phyloP scores from a whole-genome alignment of 1,140 invertebrate species.

The Achatina immaculata region DNA sequence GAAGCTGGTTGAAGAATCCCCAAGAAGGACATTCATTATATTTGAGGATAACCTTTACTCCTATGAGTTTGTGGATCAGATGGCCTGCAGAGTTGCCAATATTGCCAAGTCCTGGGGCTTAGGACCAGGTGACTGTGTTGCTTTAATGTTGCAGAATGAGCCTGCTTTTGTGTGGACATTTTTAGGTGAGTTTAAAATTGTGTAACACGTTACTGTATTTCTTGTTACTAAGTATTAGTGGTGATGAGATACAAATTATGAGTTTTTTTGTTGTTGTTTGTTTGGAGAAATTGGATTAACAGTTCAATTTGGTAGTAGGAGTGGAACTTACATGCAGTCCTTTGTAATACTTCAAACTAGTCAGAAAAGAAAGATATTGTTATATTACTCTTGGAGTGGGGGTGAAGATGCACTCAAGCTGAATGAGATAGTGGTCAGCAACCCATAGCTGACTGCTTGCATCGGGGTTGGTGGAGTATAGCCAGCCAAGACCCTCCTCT shows the following conservation, averaged over 20 bases:
- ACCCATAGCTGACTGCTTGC: no score
- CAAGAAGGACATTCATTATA: slow-evolving; percentile 51
- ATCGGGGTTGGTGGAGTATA: no score
- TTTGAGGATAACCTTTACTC: slow-evolving; percentile 57
- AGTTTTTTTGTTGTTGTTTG: not conserved
- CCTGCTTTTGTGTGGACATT: slow-evolving; percentile 63
- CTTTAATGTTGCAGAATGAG: slow-evolving; percentile 57
- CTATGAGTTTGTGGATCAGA: slow-evolving; percentile 55
- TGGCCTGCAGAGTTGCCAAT: slow-evolving; percentile 59
- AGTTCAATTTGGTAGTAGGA: no score
- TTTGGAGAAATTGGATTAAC: not conserved
- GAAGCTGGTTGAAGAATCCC: slow-evolving; percentile 44
- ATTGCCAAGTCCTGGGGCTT: slow-evolving; percentile 49
- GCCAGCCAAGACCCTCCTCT: no score
- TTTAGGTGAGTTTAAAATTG: slow-evolving; percentile 51
- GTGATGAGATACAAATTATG: not conserved
- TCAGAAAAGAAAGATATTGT: no score
- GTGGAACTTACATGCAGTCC: no score
- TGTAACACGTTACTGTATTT: not conserved
- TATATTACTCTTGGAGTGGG: no score
- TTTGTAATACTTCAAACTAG: no score
- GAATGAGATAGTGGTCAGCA: no score
- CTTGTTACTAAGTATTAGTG: no score
- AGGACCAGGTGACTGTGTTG: slow-evolving; percentile 51
- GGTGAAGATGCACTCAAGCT: no score